Evolutionary conservation across 1,140 invertebrate species (phyloP).

Genomic region (Papilio aristodemus): DNA sequence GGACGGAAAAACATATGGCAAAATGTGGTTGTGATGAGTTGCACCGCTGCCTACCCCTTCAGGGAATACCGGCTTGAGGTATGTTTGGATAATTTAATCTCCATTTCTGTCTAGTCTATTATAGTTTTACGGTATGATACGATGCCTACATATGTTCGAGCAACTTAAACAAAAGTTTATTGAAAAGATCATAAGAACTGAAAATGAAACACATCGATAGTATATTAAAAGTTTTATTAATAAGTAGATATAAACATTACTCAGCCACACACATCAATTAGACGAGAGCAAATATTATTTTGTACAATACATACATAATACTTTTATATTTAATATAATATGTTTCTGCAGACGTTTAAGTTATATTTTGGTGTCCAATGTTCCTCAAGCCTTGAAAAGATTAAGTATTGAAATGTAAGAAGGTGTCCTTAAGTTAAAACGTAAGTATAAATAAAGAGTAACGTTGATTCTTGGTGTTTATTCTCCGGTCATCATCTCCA

Average conservation of each 20-base stretch:
- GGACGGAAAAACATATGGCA: no score
- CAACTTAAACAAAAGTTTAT: no score
- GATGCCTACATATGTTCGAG: no score
- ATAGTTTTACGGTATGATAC: no score
- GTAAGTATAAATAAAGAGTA: conserved; percentile 61
- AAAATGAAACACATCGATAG: conserved; percentile 49
- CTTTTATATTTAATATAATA: conserved; percentile 52
- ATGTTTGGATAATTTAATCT: no score
- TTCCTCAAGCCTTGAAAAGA: conserved; percentile 61
- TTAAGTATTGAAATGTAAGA: conserved; percentile 68
- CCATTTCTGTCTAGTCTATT: no score
- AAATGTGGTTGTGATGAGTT: no score
- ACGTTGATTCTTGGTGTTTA: conserved; percentile 78
- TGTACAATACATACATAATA: conserved; percentile 74
- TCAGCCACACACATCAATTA: conserved; percentile 75
- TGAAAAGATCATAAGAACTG: no score
- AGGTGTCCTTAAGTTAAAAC: conserved; percentile 64
- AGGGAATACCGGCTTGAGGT: no score
- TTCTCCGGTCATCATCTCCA: conserved; percentile 98
- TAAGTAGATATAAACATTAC: conserved; percentile 75
- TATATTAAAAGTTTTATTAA: conserved; percentile 78
- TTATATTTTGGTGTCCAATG: conserved; percentile 54
- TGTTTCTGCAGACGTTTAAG: conserved; percentile 33
- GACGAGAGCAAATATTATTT: conserved; percentile 69
- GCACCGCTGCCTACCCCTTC: no score